Evolutionary conservation across 2,113 vertebrate species (phyloP), one percentile per base, ranked within the genome.

Genomic region (Ptyas mucosa): DNA sequence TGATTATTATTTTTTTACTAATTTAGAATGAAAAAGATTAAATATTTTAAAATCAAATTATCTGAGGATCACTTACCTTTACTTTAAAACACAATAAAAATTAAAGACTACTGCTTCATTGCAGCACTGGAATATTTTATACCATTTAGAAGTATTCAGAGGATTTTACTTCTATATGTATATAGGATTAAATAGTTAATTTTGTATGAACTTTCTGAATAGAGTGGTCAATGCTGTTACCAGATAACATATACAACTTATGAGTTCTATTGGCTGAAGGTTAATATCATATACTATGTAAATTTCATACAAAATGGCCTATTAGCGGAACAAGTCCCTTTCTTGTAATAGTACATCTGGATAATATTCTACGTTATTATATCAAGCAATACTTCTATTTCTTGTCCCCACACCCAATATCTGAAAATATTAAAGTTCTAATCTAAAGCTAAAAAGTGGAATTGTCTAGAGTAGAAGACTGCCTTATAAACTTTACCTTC

Each of bases 371-470:
- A 43, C 92, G 92, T 93, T 87, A 51, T 95, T 96, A 96, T 94
- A 96, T 92, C 96, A 96, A 95, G 90, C 92, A 95, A 92, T 94
- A 92, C 90, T 88, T 11, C 21, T 81, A 46, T 95, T 95, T 94
- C 96, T 94, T 89, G n/a, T 8, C 34, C 34, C 34, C 26, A 94
- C 93, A 69, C 14, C 5, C 95, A 91, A 95, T 96, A 95, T 93
- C 49, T 64, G 14, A 91, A 88, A 89, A 81, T 92, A 93, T 23
- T 96, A 89, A 81, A 94, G 94, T 39, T 94, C 95, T 15, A 91
- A 95, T 86, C 92, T 1, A 11, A 9, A 0, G 91, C 69, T 6
- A 85, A 96, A 91, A 87, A 87, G 23, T 61, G 92, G 95, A 90
- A 89, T n/a, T 1, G 87, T 95, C 52, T 0, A 85, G 3, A 92